Evolutionary conservation across 1,140 invertebrate species (phyloP), one percentile per base, ranked within the genome.

Genomic region (Diachasmimorpha longicaudata): DNA sequence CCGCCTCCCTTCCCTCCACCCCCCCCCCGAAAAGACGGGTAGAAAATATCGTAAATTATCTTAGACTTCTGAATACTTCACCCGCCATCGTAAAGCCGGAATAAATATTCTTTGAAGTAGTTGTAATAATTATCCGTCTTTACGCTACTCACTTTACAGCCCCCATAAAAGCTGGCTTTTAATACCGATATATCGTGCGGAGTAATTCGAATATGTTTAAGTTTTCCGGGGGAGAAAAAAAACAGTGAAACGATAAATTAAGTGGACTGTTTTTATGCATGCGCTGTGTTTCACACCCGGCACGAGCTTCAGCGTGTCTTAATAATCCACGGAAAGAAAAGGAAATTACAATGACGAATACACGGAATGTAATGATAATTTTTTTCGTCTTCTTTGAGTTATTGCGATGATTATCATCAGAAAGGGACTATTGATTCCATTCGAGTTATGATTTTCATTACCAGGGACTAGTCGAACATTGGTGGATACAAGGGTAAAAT

Each of bases 251-350:
- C 44, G 46, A 55, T 55, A 72, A 72, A 55, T 72, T 55, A 55
- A 55, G 25, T 39, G 31, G 70, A 72, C 70, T 55, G 70, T 58
- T 72, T 72, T 72, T 72, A 55, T 48, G 31, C 70, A 39, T 75
- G 79, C 79, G 76, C 80, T 79, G 77, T 79, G 79, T 74, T 81
- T 39, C 75, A 75, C 75, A 73, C 74, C 72, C 75, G 42, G 76
- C 70, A 69, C 36, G 4, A 48, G 48, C 48, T 52, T 52, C n/a
- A 25, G 46, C 42, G 4, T 14, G 39, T 37, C 55, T 63, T 63
- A 25, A 63, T 63, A 19, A 6, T 63, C n/a, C 9, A 25, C 42
- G 3, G 23, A 67, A 67, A 37, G 36, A 9, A 3, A 8, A n/a
- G 14, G 19, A n/a, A 21, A 44, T 67, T 13, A n/a, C 23, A 21